Evolutionary conservation across 1,140 invertebrate genomes (phyloP), one percentile per base, ranked within the genome.

Genomic region (Neodiprion virginianus): DNA sequence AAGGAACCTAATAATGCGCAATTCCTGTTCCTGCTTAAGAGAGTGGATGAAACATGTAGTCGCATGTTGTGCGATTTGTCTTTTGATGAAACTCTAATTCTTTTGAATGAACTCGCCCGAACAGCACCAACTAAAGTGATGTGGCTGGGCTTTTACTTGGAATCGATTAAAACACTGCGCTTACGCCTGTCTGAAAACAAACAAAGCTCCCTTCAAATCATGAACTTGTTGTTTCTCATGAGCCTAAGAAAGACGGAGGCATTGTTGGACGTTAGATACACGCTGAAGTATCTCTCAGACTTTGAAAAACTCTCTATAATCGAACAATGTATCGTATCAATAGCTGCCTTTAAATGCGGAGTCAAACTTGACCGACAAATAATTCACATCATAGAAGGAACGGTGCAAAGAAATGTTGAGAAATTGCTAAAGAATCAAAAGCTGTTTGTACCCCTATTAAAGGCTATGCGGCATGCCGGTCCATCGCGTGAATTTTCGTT

Each of bases 371-470:
- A 69, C 8, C 11, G 12, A 49, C n/a, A 14, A n/a, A 72, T 79
- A 21, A 40, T 28, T 12, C 70, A 21, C 72, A 7, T 67, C 53
- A 9, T 82, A 14, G 74, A 78, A 66, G n/a, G 79, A 14, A 17
- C 66, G 7, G 28, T 80, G 21, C 76, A 77, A 72, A 48, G 65
- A 9, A 53, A 79, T 40, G 50, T 69, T 12, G 2, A 74, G 28
- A 14, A 48, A 61, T 69, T 81, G 8, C 50, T 80, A 10, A 12
- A 73, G 28, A 53, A 81, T 66, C 47, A 9, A 40, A 3, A 23
- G 4, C 76, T 77, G 67, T 50, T 81, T 14, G 40, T 75, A 8
- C 50, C 76, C 11, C n/a, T 81, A 8, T 78, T 76, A 61, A 80
- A 81, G 76, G 73, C 70, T 1, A 9, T 81, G 28, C 68, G 77